Base-by-base conservation (phyloP, 2,888 invertebrate species). In the Acrobasis repandana region DNA sequence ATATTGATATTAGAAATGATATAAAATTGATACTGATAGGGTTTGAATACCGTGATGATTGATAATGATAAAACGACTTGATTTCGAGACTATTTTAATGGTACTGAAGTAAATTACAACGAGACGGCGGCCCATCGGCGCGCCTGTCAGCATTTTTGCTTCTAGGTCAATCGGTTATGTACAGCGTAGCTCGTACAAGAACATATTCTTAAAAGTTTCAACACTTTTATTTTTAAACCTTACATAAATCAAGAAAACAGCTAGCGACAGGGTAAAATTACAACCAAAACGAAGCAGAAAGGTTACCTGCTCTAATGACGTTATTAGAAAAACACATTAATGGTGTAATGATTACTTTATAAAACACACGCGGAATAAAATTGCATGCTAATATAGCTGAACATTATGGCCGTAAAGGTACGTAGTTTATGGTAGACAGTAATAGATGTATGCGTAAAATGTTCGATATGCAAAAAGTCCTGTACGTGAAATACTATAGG, bases 301-400 rank as follows among this genome's bases (percentile, higher is more conserved):
- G 43, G 11, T 38, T 38, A 38, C 43, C 9, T 43, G n/a, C n/a
- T 43, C 43, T 43, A 43, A 43, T 43, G 43, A 43, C 43, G n/a
- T 14, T 43, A 43, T 38, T n/a, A 38, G 11, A 43, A 43, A 43
- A 43, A 43, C 43, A 11, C 50, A 28, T 50, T 50, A 50, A 50
- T 5, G 20, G 43, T 43, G 43, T 43, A n/a, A 43, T 43, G 43
- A 43, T 43, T 43, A n/a, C 43, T n/a, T 43, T 43, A 43, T 43
- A 43, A 5, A 43, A 14, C 1, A 43, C 43, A 43, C 43, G 43
- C 43, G 43, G 64, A 73, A 72, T 68, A 65, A 63, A 72, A 68
- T 73, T 65, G 66, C 66, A 69, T 70, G 71, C 69, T 69, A 69
- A 68, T 68, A 65, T 51, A 63, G 62, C n/a, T 11, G 14, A 38